Base-by-base conservation (phyloP, 2,113 vertebrate species). In the Dolichotis patagonum region DNA sequence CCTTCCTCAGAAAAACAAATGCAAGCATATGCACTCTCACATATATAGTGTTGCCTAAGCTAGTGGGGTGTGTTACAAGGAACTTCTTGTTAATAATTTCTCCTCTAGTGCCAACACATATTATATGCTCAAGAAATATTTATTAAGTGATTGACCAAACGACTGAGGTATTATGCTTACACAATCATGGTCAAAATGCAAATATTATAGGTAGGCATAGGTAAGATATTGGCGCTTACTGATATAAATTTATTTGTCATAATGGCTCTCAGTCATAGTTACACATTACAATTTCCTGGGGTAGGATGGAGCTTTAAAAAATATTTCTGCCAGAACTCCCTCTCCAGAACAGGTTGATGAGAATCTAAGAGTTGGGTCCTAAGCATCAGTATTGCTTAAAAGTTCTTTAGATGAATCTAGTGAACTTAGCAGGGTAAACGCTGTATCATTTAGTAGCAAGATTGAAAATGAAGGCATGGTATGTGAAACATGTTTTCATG, bases 331-430 rank as follows among this genome's bases (percentile, higher is more conserved):
- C 52, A 54, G 5, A 10, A 46, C 1, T 77, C n/a, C 69, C 52
- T 87, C 7, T 17, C 14, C 16, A 54, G 46, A 65, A 43, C 16
- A 91, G 62, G 0, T 52, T 16, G 56, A 38, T 43, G 14, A 92
- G 75, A 90, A 84, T 63, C 38, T 56, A 63, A 89, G 81, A 54
- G n/a, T 71, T 60, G 49, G n/a, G 24, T 7, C 16, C n/a, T 62
- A 41, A 4, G 20, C 3, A 46, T 85, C 16, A n/a, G 10, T 75
- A 35, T n/a, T 75, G n/a, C 30, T 85, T 82, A 65, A 71, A 90
- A 92, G 13, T n/a, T 67, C 78, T 88, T 93, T 56, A 62, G 73
- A n/a, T 73, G 71, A 89, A 41, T 80, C n/a, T 83, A 65, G 28
- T 43, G 38, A 85, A 14, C 32, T 30, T 7, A 65, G n/a, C 6